These are phyloP conservation scores for Bombus picipes DNA, from an alignment of 1,140 invertebrate species.

Conservation along the genomic window DNA sequence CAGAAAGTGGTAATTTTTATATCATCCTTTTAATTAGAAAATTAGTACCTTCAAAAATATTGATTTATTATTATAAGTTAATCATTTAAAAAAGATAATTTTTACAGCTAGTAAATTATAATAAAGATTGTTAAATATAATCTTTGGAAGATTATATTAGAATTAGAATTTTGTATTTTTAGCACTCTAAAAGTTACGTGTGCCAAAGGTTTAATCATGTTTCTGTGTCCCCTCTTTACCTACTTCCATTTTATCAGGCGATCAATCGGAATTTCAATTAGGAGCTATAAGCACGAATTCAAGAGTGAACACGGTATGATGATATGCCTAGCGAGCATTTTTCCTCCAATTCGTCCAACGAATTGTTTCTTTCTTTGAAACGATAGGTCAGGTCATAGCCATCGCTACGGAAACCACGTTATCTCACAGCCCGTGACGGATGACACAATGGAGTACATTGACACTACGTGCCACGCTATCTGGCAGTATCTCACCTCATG, in stretches of 20 bases:
- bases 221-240: conserved; percentile 8
- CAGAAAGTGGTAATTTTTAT: too few relatives aligned
- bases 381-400: conserved; percentile 38
- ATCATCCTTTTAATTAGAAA: too few relatives aligned
- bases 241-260: background rate
- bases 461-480: conserved; percentile 59
- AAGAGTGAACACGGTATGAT: background rate
- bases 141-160: background rate
- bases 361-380: background rate
- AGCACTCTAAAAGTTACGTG: background rate
- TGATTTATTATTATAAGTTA: too few relatives aligned
- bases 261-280: conserved; percentile 32
- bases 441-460: conserved; percentile 70
- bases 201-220: background rate
- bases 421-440: conserved; percentile 64
- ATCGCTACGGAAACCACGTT: conserved; percentile 48
- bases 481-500: conserved; percentile 58
- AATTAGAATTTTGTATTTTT: background rate
- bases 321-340: background rate
- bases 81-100: too few relatives aligned
- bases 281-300: background rate
- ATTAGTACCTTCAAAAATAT: too few relatives aligned
- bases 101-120: too few relatives aligned
- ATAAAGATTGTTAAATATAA: background rate
- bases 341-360: background rate